Evolutionary conservation across 2,113 vertebrate genomes (phyloP), one percentile per base, ranked within the genome.

Genomic region (Podarcis muralis): DNA sequence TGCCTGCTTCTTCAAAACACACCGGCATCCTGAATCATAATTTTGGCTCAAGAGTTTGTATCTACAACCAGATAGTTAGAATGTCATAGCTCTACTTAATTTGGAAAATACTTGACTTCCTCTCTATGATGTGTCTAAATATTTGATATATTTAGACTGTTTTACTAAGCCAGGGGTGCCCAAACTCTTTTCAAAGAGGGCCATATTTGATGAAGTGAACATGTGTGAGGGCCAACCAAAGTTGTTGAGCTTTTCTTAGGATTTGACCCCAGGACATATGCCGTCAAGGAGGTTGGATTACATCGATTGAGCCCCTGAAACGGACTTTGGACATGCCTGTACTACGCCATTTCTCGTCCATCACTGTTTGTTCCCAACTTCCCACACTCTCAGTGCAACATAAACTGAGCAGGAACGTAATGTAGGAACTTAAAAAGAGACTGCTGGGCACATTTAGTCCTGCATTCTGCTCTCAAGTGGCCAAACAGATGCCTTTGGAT

Each of bases 1-100:
- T 82, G n/a, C 48, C 4, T 68, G 62, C 30, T 84, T 84, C 81
- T 68, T 86, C 84, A 80, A 90, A 25, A 71, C 9, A 87, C 12
- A 81, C 81, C 27, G 40, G 35, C 37, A 66, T 68, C 22, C 59
- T 32, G 22, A 84, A 23, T 6, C 76, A 75, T 78, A 37, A 53
- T 68, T 83, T 68, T 57, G 40, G 27, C 9, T 77, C n/a, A 57
- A 57, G 15, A 15, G 15, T 88, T 68, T 69, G n/a, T 37, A 48
- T 77, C 40, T 35, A 27, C 62, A 78, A 59, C 62, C 43, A 68
- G 6, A 8, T 25, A 30, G 43, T 27, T 53, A 35, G 40, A 77
- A 11, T 84, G 40, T 23, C 71, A 62, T 25, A 74, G n/a, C 35
- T 80, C 48, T 40, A 43, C 25, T 62, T 15, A 74, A 87, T 3